A percentile compares a stretch with the other conserved stretches of the same genome.
Conservation (phyloP, 2,797 vertebrate genomes). For the Stomatorhinus walkeri region DNA sequence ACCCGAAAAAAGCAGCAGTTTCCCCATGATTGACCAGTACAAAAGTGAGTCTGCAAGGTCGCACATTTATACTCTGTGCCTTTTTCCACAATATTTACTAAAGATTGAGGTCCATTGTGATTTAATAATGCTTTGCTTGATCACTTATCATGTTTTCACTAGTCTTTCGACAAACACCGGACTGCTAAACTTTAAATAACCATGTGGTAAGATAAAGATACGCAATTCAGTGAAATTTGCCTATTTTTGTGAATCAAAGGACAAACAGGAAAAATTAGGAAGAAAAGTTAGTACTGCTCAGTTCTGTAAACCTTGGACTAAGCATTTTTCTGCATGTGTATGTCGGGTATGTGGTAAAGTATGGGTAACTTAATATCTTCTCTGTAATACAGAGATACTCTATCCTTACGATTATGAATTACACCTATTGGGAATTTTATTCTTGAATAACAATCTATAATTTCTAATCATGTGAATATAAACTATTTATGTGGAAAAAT, state of each 20-base stretch:
- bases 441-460: not conserved
- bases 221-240: not conserved
- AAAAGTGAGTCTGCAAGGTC: conserved; percentile 9
- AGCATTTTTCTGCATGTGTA: not conserved
- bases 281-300: not conserved
- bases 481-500: too few species aligned
- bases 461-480: not conserved
- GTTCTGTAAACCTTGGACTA: not conserved
- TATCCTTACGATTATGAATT: not conserved
- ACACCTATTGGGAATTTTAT: not conserved
- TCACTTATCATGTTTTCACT: conserved; percentile 38
- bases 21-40: conserved; percentile 44
- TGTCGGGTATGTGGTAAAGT: not conserved
- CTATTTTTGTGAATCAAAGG: not conserved
- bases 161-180: not conserved
- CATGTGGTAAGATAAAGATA: not conserved
- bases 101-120: conserved; percentile 37
- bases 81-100: conserved; percentile 29
- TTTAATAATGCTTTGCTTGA: conserved; percentile 38
- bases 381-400: not conserved
- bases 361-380: not conserved
- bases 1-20: conserved; percentile 40
- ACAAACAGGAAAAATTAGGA: not conserved
- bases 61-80: conserved; percentile 40
- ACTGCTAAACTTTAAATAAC: not conserved